Base-by-base conservation (phyloP, 2,888 invertebrate genomes). In the Hirtodrosophila duncani region DNA sequence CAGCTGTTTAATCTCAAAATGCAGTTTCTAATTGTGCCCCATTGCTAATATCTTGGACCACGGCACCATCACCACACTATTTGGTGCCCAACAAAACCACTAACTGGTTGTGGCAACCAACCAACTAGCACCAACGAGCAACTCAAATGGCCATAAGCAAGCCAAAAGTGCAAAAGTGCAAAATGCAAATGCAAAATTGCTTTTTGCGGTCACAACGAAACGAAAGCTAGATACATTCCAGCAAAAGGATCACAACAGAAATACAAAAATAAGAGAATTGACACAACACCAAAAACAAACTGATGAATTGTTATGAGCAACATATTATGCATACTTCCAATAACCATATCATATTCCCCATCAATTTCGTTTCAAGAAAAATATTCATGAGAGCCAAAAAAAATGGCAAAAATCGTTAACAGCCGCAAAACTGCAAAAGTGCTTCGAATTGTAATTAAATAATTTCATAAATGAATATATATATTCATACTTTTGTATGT, bases 401-500 rank as follows among this genome's bases (percentile, higher is more conserved):
- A 18, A 23, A 8, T 11, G 13, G 45, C 57, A 5, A 20, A 18
- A 21, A 9, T 31, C 50, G 50, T 34, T 30, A 30, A 43, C 38
- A 24, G 63, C 77, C 60, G 31, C 70, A 63, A 53, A 46, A 75
- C 75, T 67, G 67, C 53, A 51, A 67, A 56, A 63, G 36, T 49
- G 41, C 55, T 75, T 48, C n/a, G 77, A 75, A 75, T 71, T 79
- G 70, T 79, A 70, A 70, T 70, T 70, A 70, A 70, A 75, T 72
- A 72, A 60, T 79, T 63, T 63, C 38, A 43, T 60, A 27, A 33
- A 13, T 29, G 5, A 4, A 8, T 8, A 7, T 11, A 10, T 11
- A 8, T n/a, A n/a, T n/a, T n/a, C n/a, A 49, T 49, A 48, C 29
- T n/a, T 5, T 6, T n/a, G 3, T 34, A 42, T 50, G 46, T 63